A percentile compares a stretch with the other conserved stretches of the same genome.
Conservation (phyloP, 2,888 invertebrate genomes). For the Athalia cordata region DNA sequence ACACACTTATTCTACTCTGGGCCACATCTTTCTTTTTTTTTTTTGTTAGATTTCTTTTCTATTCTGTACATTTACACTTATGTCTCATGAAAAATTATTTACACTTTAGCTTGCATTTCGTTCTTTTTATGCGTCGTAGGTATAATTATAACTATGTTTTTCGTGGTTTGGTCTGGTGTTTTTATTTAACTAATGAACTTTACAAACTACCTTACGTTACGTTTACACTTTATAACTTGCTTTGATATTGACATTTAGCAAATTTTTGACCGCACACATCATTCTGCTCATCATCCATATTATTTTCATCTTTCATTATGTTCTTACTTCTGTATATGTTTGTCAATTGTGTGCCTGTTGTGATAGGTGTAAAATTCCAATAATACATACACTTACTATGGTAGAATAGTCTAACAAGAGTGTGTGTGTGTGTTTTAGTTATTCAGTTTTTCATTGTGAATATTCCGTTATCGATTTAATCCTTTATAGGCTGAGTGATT, state of each 20-base stretch:
- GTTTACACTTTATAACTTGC: neutral
- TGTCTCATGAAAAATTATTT: neutral
- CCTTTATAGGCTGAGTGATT: neutral
- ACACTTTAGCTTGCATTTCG: neutral
- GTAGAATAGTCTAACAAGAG: neutral
- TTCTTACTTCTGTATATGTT: neutral
- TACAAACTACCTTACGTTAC: too few relatives aligned
- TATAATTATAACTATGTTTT: neutral
- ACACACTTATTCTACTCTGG: neutral
- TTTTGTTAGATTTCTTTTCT: neutral
- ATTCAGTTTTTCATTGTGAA: neutral
- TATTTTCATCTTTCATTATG: neutral
- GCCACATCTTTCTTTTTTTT: neutral
- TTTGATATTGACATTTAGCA: too few relatives aligned
- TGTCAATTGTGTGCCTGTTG: neutral
- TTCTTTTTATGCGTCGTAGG: neutral
- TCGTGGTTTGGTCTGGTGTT: conserved; percentile 16
- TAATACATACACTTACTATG: neutral
- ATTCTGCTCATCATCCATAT: neutral
- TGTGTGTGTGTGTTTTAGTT: neutral
- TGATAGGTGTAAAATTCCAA: too few relatives aligned
- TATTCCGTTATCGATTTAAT: neutral
- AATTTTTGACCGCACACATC: neutral
- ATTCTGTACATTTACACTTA: neutral
- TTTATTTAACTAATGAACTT: neutral